Evolutionary conservation across 2,888 invertebrate species (phyloP), one percentile per base, ranked within the genome.

Genomic region (Hipparchia sbordonii): DNA sequence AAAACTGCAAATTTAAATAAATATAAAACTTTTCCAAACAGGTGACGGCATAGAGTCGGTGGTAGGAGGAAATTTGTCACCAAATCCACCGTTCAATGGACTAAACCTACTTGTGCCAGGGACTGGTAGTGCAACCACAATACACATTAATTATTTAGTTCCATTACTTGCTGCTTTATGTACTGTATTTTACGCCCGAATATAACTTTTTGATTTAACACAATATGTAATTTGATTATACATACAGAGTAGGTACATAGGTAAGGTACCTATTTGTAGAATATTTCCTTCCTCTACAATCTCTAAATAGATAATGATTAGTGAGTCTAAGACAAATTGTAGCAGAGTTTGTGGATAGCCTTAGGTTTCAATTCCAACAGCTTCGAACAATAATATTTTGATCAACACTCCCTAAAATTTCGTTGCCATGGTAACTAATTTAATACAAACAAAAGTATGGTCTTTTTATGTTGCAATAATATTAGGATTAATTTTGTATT

Each of bases 51-150:
- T 92, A 70, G 85, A 92, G 73, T 82, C 89, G 0, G 81, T 93
- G 23, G 84, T 84, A 0, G 93, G 92, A 57, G 89, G 89, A n/a
- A 83, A 76, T 60, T 80, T 93, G 59, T 87, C 87, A 3, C 89
- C 93, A 1, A 81, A 80, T 54, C 89, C 88, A 4, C 75, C 79
- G 61, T 86, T 85, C 71, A 85, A 84, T 72, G 92, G 94, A 51
- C 78, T 81, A 23, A 95, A 95, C 78, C 82, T 93, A 73, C 85
- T 94, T 0, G 94, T 95, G 6, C 92, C 92, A 2, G 94, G 95
- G 6, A 93, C 92, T 51, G 87, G 86, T n/a, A 69, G 67, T 46
- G 68, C 63, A 54, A 46, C 9, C 6, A 56, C 33, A 33, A 68
- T 45, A 23, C 69, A 67, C 7, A 59, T 12, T 62, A 73, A 54